Evolutionary conservation across 2,888 invertebrate genomes (phyloP), one percentile per base, ranked within the genome.

Genomic region (Achlya flavicornis): DNA sequence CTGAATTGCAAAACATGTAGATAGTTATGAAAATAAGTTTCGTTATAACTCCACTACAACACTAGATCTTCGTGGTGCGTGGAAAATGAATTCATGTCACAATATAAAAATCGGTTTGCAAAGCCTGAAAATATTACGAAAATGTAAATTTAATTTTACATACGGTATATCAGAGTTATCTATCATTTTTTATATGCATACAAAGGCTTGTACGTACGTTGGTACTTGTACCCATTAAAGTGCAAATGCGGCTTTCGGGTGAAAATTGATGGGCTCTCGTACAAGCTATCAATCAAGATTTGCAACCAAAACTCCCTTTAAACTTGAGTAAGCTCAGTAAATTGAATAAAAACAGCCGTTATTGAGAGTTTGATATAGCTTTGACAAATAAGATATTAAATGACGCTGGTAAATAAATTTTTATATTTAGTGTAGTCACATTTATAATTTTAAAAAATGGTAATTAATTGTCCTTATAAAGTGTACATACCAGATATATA

Each of bases 271-370:
- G 85, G 84, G 80, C 76, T 74, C 78, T 79, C 83, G 88, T 85
- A 82, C 83, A 75, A 81, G 84, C 89, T 85, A 91, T 91, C 89
- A 90, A 91, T 91, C 91, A 91, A 88, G 90, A 90, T 90, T 89
- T 88, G 83, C 81, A 83, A 79, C 84, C 83, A 79, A 81, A 84
- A 83, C 80, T 82, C 83, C 80, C 75, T 82, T 77, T 79, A 80
- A 82, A 87, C 81, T 85, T 82, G 79, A 80, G 78, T 84, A 84
- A 87, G 82, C 83, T 75, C 66, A 76, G 80, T 78, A 84, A 88
- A 91, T 90, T 89, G 84, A 90, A 91, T 89, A 87, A 89, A 90
- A 88, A 89, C 80, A 85, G 75, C 43, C 35, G 58, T 64, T 66
- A 73, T 73, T 70, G 68, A 71, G 68, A 68, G 68, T 65, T 68